These are phyloP conservation scores for Ephialtes manifestator DNA, from an alignment of 2,888 invertebrate genomes.

Conservation along the genomic window DNA sequence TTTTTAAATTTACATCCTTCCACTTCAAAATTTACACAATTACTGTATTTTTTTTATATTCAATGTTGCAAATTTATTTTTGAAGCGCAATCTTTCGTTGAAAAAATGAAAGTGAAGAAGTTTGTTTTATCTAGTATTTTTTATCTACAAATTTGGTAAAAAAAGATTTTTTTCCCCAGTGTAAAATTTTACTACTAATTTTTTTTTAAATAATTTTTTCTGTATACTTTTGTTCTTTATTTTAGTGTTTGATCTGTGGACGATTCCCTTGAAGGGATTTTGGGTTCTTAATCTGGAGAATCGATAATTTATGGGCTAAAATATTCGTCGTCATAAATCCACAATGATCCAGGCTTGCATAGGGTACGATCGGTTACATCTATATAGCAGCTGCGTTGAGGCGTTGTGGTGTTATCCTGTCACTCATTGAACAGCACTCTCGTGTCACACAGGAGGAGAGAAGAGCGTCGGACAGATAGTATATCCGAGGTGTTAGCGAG, in stretches of 20 bases:
- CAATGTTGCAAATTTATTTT: too few species aligned
- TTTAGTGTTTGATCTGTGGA: not conserved
- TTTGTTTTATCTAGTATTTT: too few species aligned
- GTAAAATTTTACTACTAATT: too few species aligned
- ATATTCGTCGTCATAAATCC: not conserved
- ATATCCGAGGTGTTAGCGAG: slow-evolving; percentile 77
- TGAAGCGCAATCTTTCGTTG: too few species aligned
- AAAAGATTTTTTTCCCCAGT: too few species aligned
- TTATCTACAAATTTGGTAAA: too few species aligned
- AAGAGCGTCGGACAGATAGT: slow-evolving; percentile 64
- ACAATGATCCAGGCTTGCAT: not conserved
- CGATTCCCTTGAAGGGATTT: not conserved
- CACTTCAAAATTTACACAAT: too few species aligned
- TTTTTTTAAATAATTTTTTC: too few species aligned
- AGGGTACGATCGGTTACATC: not conserved
- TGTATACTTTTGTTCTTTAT: not conserved
- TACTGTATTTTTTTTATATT: too few species aligned
- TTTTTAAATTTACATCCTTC: too few species aligned
- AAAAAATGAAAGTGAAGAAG: too few species aligned
- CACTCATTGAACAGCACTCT: slow-evolving; percentile 57
- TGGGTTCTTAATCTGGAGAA: not conserved
- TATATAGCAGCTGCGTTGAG: slow-evolving; percentile 25
- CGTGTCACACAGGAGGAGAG: slow-evolving; percentile 52
- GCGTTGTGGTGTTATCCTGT: slow-evolving; percentile 53
- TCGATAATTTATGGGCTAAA: not conserved